Conservation (phyloP, 2,113 vertebrate genomes). For the Pheucticus melanocephalus region DNA sequence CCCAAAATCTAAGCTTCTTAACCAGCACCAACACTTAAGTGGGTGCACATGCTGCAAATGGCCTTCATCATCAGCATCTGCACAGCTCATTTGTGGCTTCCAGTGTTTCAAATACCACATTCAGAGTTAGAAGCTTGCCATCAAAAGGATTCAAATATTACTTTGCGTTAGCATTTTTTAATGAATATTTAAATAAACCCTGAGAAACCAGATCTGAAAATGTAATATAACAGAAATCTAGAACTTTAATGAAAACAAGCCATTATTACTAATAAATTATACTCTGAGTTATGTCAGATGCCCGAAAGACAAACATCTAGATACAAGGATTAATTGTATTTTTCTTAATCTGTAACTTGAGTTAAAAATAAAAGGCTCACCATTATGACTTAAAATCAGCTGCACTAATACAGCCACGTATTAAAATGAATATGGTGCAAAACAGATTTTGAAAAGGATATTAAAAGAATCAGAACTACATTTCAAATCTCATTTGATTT, state of each 20-base stretch:
- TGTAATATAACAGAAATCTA: not conserved
- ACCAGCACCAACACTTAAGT: not conserved
- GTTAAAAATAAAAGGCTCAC: constrained; percentile 9
- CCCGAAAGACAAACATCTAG: constrained; percentile 1
- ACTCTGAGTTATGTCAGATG: not conserved
- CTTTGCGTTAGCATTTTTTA: not conserved
- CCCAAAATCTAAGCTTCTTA: not conserved
- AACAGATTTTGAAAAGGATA: constrained; percentile 24
- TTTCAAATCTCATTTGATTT: not conserved
- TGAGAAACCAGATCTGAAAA: not conserved
- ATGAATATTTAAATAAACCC: not conserved
- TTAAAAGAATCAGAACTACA: constrained; percentile 19
- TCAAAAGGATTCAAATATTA: not conserved
- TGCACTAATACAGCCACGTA: not conserved
- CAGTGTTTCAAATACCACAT: not conserved
- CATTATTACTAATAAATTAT: not conserved
- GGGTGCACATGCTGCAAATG: not conserved
- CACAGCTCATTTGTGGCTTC: not conserved
- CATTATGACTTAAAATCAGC: not conserved
- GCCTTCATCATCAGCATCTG: not conserved
- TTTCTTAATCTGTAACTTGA: constrained; percentile 3
- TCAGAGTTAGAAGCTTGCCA: not conserved
- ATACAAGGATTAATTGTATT: not conserved
- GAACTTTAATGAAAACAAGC: not conserved
- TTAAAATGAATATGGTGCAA: constrained; percentile 13